Evolutionary conservation across 2,888 invertebrate species (phyloP), one percentile per base, ranked within the genome.

Genomic region (Cephus pulcher): DNA sequence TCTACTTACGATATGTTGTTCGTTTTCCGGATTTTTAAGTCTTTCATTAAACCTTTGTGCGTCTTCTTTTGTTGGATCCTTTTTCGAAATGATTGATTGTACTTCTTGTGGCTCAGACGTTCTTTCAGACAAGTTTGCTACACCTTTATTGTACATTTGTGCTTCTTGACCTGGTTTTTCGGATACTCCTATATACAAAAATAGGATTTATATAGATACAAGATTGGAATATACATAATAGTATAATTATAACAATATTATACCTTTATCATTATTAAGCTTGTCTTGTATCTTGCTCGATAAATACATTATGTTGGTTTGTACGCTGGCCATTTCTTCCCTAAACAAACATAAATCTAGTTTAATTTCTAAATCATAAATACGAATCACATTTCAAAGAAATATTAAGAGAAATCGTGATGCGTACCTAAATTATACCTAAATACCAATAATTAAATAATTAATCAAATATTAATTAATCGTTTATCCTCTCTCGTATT

Each of bases 251-350:
- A 71, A 30, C 11, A 34, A 73, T 34, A 37, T 30, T 80, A 69
- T 85, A 90, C 89, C 89, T 83, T 85, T 84, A 76, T 86, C 84
- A 77, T 82, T 86, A 74, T 83, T 86, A 77, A 88, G 78, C 76
- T 87, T 85, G 78, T 87, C 88, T 79, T 85, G 86, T 81, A 90
- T 87, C 84, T 93, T 93, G 85, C 90, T 91, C 79, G 93, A 93
- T 88, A 96, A 93, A 90, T 92, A 93, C 90, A 95, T 94, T 95
- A 96, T 93, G 94, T 95, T 95, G 95, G 93, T 95, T 94, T 95
- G 95, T 95, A 96, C 94, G 93, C 94, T 94, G 94, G 94, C 95
- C 95, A 96, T 94, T 94, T 95, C 95, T 94, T 95, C 93, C 93
- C 95, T 95, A 93, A 89, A 84, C 86, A 80, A 80, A 83, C 82